Base-by-base conservation (phyloP, 1,140 invertebrate species). In the Camponotus vicinus region DNA sequence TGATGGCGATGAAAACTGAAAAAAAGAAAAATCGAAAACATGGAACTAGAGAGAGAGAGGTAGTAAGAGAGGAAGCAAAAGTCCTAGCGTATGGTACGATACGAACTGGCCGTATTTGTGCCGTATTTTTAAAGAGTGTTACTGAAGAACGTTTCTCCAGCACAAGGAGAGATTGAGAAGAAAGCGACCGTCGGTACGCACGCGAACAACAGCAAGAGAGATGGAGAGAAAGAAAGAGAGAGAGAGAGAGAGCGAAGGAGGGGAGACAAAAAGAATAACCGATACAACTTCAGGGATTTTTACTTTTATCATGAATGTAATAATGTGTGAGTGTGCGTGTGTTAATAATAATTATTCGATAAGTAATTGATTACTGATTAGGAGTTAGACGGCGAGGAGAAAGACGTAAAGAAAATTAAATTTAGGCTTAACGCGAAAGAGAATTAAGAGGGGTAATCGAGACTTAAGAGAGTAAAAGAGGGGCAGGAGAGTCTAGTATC, bases 281-380 rank as follows among this genome's bases (percentile, higher is more conserved):
- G 86, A 93, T 85, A 87, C 92, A 92, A 93, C 91, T 92, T 94
- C 93, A 93, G 93, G 92, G 93, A 94, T 93, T 94, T 93, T 93
- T 94, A 94, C 89, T 93, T 80, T 94, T 93, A 93, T 90, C 92
- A 91, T 93, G 94, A 82, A 94, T 94, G 93, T 94, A 93, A 94
- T 93, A 92, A 89, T 92, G 94, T 92, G 93, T 94, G 94, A 93
- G 92, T 94, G 94, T 93, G 94, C 92, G 93, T 93, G 94, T 94
- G 93, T 94, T 93, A 91, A 92, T 94, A 94, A 83, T 87, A 93
- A 94, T 94, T 94, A 94, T 93, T 94, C 92, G 86, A 94, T 94
- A 94, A 93, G 92, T 92, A 90, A 93, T 91, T 92, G 90, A 92
- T 93, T 93, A 91, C 90, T 91, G 88, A 91, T 93, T 92, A 93